Evolutionary conservation across 2,113 vertebrate genomes (phyloP), one percentile per base, ranked within the genome.

Genomic region (Geothlypis trichas): DNA sequence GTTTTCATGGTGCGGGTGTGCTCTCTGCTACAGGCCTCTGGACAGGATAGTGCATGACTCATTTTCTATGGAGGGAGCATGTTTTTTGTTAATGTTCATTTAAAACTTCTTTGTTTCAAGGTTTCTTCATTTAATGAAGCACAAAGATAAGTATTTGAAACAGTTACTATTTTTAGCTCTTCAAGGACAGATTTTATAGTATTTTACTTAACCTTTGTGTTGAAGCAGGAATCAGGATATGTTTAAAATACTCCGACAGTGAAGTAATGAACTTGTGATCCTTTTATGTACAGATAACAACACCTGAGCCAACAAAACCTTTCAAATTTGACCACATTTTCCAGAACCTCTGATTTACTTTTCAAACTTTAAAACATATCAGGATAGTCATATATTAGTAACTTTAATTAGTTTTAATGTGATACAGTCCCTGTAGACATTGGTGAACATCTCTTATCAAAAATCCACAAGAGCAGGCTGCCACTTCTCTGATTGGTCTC

Each of bases 141-240:
- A 85, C 35, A 21, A 33, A 62, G 42, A 73, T 87, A 92, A 62
- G 23, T 69, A 65, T 76, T 87, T 75, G 41, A 78, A 55, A 41
- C 57, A 82, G 75, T 72, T 77, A 44, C 33, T 80, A 51, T 88
- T 42, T 77, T 8, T 63, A 89, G 35, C 13, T 92, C 72, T 93
- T 88, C 80, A 77, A 76, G 75, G 61, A 49, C 76, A 78, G 80
- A 89, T 89, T 92, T 80, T 55, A 23, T 46, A 65, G 20, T 28
- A 51, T 67, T 95, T 93, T 74, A 75, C 44, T 90, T 92, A 89
- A 89, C 81, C 74, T 94, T 85, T 95, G 33, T 87, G 59, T 61
- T 94, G 54, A 83, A 82, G 24, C 46, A 17, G 52, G 69, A 58
- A 62, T 93, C 41, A 8, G 41, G 42, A 13, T 58, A 23, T 66